These are phyloP conservation scores for Diorhabda sublineata DNA, from an alignment of 1,140 invertebrate genomes.

Conservation along the genomic window DNA sequence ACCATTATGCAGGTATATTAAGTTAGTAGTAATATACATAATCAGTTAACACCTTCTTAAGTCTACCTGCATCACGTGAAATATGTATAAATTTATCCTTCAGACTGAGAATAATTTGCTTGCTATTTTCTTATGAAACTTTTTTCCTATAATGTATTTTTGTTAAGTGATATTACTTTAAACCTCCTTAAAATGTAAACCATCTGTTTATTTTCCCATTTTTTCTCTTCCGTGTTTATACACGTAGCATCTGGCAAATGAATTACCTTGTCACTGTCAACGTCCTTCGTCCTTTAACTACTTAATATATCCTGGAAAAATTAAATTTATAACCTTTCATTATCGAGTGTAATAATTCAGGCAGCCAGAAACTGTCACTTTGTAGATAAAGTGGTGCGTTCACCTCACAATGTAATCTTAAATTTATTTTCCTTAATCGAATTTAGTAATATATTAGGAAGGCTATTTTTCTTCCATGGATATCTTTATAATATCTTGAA, in stretches of 20 bases:
- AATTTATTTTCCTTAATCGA: constrained; percentile 1
- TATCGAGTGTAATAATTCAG: not conserved
- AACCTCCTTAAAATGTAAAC: too few relatives aligned
- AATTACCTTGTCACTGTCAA: not conserved
- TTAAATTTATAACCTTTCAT: not conserved
- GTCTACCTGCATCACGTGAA: too few relatives aligned
- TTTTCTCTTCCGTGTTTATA: too few relatives aligned
- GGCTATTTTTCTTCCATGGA: not conserved
- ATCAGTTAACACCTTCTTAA: too few relatives aligned
- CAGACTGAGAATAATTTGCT: too few relatives aligned
- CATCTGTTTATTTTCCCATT: too few relatives aligned
- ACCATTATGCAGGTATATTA: too few relatives aligned
- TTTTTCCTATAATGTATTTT: too few relatives aligned
- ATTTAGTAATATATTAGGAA: not conserved
- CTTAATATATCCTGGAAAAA: constrained; percentile 2
- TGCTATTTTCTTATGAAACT: too few relatives aligned
- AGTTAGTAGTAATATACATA: too few relatives aligned
- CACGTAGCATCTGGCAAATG: not conserved
- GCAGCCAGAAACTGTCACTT: not conserved
- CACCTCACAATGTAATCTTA: not conserved
- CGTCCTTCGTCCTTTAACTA: not conserved
- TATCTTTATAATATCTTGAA: not conserved
- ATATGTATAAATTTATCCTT: too few relatives aligned
- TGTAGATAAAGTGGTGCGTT: not conserved
- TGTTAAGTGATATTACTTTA: too few relatives aligned